Percentiles rank a stretch among this genome's conserved stretches.
These are phyloP conservation scores for Cherax quadricarinatus DNA, from an alignment of 1,140 invertebrate species.

Conservation along the genomic window DNA sequence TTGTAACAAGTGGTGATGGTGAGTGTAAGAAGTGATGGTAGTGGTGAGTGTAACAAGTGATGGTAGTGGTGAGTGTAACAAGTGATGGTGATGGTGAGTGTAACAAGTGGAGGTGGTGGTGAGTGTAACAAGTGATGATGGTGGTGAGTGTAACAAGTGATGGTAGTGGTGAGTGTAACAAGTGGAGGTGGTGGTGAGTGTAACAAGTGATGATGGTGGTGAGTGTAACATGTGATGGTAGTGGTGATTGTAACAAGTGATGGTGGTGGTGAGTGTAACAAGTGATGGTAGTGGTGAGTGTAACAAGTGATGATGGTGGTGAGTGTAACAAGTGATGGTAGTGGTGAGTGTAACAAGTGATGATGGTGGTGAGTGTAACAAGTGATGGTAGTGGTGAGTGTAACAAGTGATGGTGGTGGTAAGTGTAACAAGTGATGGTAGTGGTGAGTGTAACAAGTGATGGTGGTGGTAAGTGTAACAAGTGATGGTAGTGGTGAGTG, in stretches of 20 bases:
- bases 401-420: neutral
- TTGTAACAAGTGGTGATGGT: too few relatives aligned
- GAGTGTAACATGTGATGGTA: neutral
- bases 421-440: neutral
- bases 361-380: neutral
- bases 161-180: too few relatives aligned
- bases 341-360: neutral
- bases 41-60: too few relatives aligned
- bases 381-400: neutral
- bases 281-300: neutral
- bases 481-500: neutral
- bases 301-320: neutral
- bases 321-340: neutral
- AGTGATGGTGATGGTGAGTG: too few relatives aligned
- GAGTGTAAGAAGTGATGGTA: too few relatives aligned
- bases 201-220: too few relatives aligned
- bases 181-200: too few relatives aligned
- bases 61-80: too few relatives aligned
- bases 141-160: too few relatives aligned
- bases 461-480: neutral
- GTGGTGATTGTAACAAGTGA: neutral
- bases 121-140: too few relatives aligned
- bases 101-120: too few relatives aligned
- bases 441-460: neutral
- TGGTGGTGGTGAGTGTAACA: neutral